Percentiles rank a stretch among this genome's conserved stretches.
Evolutionary conservation across 92 coral and sea anemone species (phyloP).

Genomic region (Metridium senile): DNA sequence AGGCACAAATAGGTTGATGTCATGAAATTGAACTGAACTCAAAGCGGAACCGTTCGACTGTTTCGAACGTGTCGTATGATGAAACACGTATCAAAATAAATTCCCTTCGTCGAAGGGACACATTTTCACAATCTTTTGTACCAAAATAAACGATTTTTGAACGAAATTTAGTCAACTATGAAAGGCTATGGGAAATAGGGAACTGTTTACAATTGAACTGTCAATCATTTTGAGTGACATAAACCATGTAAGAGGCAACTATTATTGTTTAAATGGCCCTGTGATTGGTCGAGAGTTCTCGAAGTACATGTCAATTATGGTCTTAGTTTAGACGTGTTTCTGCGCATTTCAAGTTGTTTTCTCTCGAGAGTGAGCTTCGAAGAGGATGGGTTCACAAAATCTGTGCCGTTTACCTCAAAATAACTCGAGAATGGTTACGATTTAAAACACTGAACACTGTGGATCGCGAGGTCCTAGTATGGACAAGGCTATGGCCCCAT

Average conservation of each 20-base stretch:
- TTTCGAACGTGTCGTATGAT: background rate
- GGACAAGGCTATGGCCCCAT: slow-evolving; percentile 87
- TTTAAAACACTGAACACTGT: slow-evolving; percentile 48
- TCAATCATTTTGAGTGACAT: slow-evolving; percentile 88
- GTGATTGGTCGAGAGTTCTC: slow-evolving; percentile 73
- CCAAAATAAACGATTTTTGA: background rate
- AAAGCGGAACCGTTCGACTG: background rate
- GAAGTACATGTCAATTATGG: slow-evolving; percentile 80
- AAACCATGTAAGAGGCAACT: slow-evolving; percentile 66
- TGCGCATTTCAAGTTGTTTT: slow-evolving; percentile 93
- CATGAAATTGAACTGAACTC: background rate
- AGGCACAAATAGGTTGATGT: background rate
- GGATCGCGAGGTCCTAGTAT: slow-evolving; percentile 67
- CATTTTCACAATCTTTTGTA: background rate
- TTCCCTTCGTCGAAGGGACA: background rate
- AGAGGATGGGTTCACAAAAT: slow-evolving; percentile 46
- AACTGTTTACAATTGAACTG: slow-evolving; percentile 52
- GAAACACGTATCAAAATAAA: background rate
- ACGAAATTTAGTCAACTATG: slow-evolving; percentile 6
- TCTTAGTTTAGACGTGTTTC: slow-evolving; percentile 58
- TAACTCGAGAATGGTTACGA: slow-evolving; percentile 23
- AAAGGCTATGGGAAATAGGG: background rate
- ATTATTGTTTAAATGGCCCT: slow-evolving; percentile 50
- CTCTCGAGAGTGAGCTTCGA: slow-evolving; percentile 37
- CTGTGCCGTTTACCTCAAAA: slow-evolving; percentile 34